A percentile compares a stretch with the other conserved stretches of the same genome.
These are phyloP conservation scores for Polymixis lichenea DNA, from an alignment of 2,888 invertebrate genomes.

Conservation along the genomic window DNA sequence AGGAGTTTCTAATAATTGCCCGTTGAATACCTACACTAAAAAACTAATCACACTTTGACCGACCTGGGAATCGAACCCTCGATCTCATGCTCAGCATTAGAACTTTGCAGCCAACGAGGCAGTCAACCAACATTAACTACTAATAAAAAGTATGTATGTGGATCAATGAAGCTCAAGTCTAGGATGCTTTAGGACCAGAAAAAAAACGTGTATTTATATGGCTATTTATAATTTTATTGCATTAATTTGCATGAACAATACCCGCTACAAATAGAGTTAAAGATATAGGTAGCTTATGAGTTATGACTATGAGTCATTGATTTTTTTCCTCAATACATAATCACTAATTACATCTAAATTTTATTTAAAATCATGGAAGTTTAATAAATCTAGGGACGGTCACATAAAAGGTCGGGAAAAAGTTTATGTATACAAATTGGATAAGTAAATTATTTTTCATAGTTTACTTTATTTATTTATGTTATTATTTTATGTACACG, in stretches of 20 bases:
- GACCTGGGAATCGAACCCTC: not conserved
- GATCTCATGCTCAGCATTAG: not conserved
- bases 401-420: no score
- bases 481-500: no score
- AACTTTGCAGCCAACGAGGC: not conserved
- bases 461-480: no score
- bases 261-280: constrained; percentile 2
- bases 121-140: not conserved
- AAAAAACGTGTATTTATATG: not conserved
- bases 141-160: not conserved
- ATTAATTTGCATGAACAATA: constrained; percentile 21
- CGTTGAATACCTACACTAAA: constrained; percentile 1
- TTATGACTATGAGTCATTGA: constrained; percentile 36
- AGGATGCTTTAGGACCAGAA: not conserved
- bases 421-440: no score
- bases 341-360: not conserved
- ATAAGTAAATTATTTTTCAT: no score
- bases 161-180: constrained; percentile 3
- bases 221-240: constrained; percentile 29
- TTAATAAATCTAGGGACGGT: not conserved
- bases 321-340: constrained; percentile 17
- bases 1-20: constrained; percentile 35
- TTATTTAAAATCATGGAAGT: not conserved
- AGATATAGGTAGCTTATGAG: constrained; percentile 7
- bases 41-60: not conserved